Percentiles rank a stretch among this genome's conserved stretches.
These are phyloP conservation scores for Physocephala rufipes DNA, from an alignment of 2,888 invertebrate genomes.

Conservation along the genomic window DNA sequence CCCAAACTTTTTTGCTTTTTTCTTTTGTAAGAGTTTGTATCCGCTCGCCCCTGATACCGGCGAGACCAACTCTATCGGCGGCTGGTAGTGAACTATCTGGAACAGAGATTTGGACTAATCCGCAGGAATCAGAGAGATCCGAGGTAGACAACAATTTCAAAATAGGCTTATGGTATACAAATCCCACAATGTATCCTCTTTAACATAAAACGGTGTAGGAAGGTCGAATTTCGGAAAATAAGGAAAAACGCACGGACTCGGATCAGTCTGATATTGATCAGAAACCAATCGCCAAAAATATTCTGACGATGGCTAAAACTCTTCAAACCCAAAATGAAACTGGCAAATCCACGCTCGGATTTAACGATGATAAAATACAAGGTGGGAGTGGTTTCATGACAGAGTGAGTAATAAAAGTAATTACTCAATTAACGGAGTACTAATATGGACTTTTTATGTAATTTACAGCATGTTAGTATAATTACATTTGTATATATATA, in stretches of 20 bases:
- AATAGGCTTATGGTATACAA: background rate
- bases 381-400: constrained; percentile 50
- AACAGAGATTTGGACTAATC: constrained; percentile 80
- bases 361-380: constrained; percentile 42
- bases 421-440: background rate
- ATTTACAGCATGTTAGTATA: constrained; percentile 52
- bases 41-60: constrained; percentile 83
- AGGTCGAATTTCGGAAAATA: constrained; percentile 61
- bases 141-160: constrained; percentile 48
- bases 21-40: constrained; percentile 74
- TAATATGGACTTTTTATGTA: constrained; percentile 18
- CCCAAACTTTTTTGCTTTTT: background rate
- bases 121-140: constrained; percentile 66
- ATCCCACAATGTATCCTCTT: background rate
- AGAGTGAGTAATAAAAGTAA: constrained; percentile 49
- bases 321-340: constrained; percentile 46
- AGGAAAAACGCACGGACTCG: constrained; percentile 70
- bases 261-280: constrained; percentile 74
- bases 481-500: background rate
- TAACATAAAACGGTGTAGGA: constrained; percentile 44
- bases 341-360: constrained; percentile 26
- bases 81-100: constrained; percentile 61
- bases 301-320: constrained; percentile 59
- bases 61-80: constrained; percentile 75
- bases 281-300: constrained; percentile 71